Base-by-base conservation (phyloP, 1,140 invertebrate species). In the Oreohelix idahoensis region DNA sequence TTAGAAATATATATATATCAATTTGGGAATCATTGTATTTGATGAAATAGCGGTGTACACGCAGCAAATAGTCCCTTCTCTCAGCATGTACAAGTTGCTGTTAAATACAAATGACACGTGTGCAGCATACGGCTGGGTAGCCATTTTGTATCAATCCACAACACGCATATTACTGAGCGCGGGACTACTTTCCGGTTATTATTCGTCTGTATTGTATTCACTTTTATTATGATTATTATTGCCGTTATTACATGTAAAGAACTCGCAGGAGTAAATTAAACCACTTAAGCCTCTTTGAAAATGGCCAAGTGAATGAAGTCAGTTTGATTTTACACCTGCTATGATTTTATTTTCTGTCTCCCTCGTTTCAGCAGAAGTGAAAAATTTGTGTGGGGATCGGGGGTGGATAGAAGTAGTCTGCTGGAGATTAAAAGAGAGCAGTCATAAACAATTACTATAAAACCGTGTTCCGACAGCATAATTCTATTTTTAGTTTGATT, bases 21-120 rank as follows among this genome's bases (percentile, higher is more conserved):
- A n/a, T 70, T 35, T 45, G 42, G 42, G 42, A 45, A 5, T n/a
- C n/a, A n/a, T 23, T 58, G 53, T 20, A 4, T 23, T 58, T 23
- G 53, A 49, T 49, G 71, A 39, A 32, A 36, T 26, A 45, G 38
- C 23, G 15, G 38, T 42, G 36, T 73, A 36, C 39, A 29, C 36
- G 1, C 1, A 42, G 36, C 38, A 17, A 4, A 2, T 4, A n/a
- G 23, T 73, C 38, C 71, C 1, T 66, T 66, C 63, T 66, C 5
- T 66, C n/a, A 66, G 17, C 38, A 15, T 4, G 38, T 42, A 42
- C 5, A 42, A 8, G 71, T 10, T 45, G 36, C 11, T 73, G 8
- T 73, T n/a, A 45, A 42, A 73, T 42, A 73, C 26, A 73, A 39
- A 45, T n/a, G 71, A 73, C 71, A 42, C 71, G 71, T 73, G 71